A percentile compares a stretch with the other conserved stretches of the same genome.
phyloP scores from a whole-genome alignment of 92 coral and sea anemone species.

The Paragorgia papillata region DNA sequence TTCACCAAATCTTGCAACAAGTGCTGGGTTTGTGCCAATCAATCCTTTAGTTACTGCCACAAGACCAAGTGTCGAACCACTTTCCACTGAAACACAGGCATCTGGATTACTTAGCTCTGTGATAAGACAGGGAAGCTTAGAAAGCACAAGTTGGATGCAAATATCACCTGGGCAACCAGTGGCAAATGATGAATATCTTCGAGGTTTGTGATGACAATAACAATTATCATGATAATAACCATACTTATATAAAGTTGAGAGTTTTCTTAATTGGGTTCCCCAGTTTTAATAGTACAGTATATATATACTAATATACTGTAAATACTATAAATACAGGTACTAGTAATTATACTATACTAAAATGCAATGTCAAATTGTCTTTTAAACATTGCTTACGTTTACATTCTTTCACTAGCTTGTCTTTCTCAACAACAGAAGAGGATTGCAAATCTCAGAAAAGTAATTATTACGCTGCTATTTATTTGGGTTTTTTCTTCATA shows the following conservation, averaged over 20 bases:
- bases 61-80: not conserved
- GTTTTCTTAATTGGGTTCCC: too few relatives aligned
- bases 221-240: too few relatives aligned
- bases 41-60: not conserved
- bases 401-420: slow-evolving; percentile 12
- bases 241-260: too few relatives aligned
- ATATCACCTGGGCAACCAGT: not conserved
- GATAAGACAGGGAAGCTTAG: not conserved
- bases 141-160: too few relatives aligned
- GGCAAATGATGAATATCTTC: slow-evolving; percentile 17
- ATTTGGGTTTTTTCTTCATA: not conserved
- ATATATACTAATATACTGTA: too few relatives aligned
- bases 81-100: not conserved
- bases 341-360: too few relatives aligned
- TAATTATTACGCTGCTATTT: too few relatives aligned
- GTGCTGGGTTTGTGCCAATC: not conserved
- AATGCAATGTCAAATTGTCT: too few relatives aligned
- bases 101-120: not conserved
- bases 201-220: slow-evolving; percentile 13
- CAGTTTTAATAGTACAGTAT: too few relatives aligned
- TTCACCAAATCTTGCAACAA: not conserved
- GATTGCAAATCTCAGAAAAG: slow-evolving; percentile 14
- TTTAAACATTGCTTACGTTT: too few relatives aligned
- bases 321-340: too few relatives aligned
- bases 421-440: slow-evolving; percentile 24